Percentiles rank a stretch among this genome's conserved stretches.
phyloP scores from a whole-genome alignment of 2,113 vertebrate genomes.

The Rhineura floridana region DNA sequence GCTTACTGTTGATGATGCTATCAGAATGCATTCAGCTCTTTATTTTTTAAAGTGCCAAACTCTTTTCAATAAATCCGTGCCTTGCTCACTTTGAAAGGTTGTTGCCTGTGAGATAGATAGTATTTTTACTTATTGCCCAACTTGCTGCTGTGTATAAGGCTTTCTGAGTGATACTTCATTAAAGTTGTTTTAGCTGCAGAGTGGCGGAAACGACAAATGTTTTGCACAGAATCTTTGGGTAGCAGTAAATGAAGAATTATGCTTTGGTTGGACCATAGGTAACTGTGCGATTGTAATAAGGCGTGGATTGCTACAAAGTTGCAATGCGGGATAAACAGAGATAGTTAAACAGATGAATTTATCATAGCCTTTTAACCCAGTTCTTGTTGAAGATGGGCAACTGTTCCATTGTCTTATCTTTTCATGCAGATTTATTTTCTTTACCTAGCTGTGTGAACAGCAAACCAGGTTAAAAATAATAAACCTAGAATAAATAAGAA shows the following conservation, averaged over 20 bases:
- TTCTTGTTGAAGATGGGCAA: neutral
- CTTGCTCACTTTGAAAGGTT: slow-evolving; percentile 8
- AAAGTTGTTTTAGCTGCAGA: neutral
- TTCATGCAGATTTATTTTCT: neutral
- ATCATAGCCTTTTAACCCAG: neutral
- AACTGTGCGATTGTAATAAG: neutral
- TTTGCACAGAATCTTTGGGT: neutral
- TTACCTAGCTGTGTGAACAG: neutral
- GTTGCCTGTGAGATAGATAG: neutral
- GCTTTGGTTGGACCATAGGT: neutral
- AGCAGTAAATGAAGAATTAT: neutral
- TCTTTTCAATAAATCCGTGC: slow-evolving; percentile 25
- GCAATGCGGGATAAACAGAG: neutral
- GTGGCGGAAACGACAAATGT: neutral
- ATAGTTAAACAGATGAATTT: neutral
- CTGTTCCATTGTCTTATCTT: neutral
- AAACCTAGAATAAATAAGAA: neutral
- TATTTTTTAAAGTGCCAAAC: neutral
- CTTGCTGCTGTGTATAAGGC: neutral
- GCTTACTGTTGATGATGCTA: neutral
- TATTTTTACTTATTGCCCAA: neutral
- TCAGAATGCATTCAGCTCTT: neutral
- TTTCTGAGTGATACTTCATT: neutral
- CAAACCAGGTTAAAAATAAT: neutral
- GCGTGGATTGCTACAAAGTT: neutral